These are phyloP conservation scores for Oryzias sinensis DNA, from an alignment of 2,797 vertebrate genomes.

Conservation along the genomic window DNA sequence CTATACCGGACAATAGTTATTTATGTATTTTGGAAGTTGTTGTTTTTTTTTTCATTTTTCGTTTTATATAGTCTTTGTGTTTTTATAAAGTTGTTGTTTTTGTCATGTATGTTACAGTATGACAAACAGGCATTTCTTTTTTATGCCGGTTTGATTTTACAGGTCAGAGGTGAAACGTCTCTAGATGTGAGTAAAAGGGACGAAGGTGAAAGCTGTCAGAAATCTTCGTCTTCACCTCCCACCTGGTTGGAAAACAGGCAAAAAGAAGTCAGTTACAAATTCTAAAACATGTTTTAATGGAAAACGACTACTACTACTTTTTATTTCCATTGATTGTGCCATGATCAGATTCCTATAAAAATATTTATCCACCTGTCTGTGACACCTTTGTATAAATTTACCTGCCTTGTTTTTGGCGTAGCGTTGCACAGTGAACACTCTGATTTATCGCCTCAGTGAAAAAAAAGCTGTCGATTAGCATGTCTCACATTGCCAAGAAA, in stretches of 20 bases:
- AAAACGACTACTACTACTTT: slow-evolving; percentile 1
- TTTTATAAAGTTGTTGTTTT: not conserved
- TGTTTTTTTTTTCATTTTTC: too few species aligned
- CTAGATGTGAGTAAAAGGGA: slow-evolving; percentile 66
- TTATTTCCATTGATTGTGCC: not conserved
- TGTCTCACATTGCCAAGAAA: slow-evolving; percentile 1
- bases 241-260: slow-evolving; percentile 81
- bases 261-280: slow-evolving; percentile 69
- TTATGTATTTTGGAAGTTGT: too few species aligned
- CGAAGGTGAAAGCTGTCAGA: slow-evolving; percentile 46
- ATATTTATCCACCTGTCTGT: slow-evolving; percentile 23
- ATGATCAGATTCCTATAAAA: slow-evolving; percentile 16
- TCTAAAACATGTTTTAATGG: slow-evolving; percentile 16
- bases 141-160: slow-evolving; percentile 16
- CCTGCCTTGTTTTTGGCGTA: slow-evolving; percentile 44
- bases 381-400: slow-evolving; percentile 15
- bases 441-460: slow-evolving; percentile 24
- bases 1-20: too few species aligned
- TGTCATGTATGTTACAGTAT: not conserved
- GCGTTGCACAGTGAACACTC: slow-evolving; percentile 8
- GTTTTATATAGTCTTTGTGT: too few species aligned
- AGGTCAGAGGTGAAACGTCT: slow-evolving; percentile 38
- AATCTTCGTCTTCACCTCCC: slow-evolving; percentile 36
- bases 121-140: not conserved
- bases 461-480: slow-evolving; percentile 18